phyloP scores from a whole-genome alignment of 2,797 vertebrate species.

The Premnoplex brunnescens region DNA sequence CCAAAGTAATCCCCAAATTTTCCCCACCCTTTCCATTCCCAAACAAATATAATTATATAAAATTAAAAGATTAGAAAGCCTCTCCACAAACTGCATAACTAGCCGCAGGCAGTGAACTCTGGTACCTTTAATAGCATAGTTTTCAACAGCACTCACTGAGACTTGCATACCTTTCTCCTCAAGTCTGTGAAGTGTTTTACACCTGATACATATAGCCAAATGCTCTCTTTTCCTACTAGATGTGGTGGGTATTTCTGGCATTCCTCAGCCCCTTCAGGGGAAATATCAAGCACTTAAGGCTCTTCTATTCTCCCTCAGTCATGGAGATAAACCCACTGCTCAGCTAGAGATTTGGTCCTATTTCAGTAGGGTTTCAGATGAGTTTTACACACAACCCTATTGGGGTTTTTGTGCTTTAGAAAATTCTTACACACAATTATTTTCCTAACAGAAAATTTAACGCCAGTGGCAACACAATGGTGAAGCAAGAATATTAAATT shows the following conservation, averaged over 20 bases:
- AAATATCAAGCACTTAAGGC: constrained; percentile 37
- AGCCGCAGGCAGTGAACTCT: constrained; percentile 68
- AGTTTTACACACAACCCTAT: not conserved
- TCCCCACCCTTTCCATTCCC: constrained; percentile 42
- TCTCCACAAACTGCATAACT: constrained; percentile 65
- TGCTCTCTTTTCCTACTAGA: constrained; percentile 43
- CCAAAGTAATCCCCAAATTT: constrained; percentile 39
- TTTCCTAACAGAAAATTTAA: not conserved
- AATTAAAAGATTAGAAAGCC: constrained; percentile 75
- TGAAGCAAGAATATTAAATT: not conserved
- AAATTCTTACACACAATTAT: not conserved
- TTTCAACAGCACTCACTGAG: not conserved
- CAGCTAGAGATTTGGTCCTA: not conserved
- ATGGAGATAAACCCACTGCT: not conserved
- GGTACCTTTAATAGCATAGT: constrained; percentile 38
- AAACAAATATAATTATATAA: constrained; percentile 70
- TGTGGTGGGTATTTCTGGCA: constrained; percentile 61
- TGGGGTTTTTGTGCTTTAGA: not conserved
- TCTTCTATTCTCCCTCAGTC: not conserved
- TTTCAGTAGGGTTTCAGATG: not conserved
- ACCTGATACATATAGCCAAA: constrained; percentile 26
- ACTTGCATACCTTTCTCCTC: constrained; percentile 55
- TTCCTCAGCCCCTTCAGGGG: constrained; percentile 48
- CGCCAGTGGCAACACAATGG: fast-evolving
- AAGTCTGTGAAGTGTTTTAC: constrained; percentile 55